A percentile compares a stretch with the other conserved stretches of the same genome.
phyloP scores from a whole-genome alignment of 2,888 invertebrate species.

The Dugesia japonica region DNA sequence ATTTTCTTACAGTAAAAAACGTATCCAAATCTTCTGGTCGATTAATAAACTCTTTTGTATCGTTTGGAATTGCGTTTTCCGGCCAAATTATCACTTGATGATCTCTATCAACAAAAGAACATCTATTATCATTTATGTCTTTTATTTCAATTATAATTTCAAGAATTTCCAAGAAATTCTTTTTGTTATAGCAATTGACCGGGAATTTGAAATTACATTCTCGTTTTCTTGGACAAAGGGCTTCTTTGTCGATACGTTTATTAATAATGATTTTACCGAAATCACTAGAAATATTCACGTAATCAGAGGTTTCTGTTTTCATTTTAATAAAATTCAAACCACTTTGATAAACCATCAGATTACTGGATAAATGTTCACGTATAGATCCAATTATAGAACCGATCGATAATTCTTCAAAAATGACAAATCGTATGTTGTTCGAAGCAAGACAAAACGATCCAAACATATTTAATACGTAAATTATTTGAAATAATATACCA shows the following conservation, averaged over 20 bases:
- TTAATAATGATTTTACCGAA: not conserved
- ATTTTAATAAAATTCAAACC: not conserved
- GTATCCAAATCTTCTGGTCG: not conserved
- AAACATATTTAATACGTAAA: not conserved
- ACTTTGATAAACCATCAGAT: not conserved
- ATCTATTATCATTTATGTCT: conserved; percentile 7
- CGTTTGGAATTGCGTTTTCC: not conserved
- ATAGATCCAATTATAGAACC: not conserved
- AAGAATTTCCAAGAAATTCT: not conserved
- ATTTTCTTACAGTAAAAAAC: not conserved
- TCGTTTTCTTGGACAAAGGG: not conserved
- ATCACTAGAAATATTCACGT: not conserved
- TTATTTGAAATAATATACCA: not conserved
- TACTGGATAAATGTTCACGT: not conserved
- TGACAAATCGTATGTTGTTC: not conserved
- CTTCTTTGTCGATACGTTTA: not conserved
- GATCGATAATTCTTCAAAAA: not conserved
- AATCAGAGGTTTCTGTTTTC: not conserved
- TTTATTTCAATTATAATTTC: not conserved
- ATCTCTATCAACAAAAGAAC: not conserved
- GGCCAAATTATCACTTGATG: not conserved
- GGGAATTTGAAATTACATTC: conserved; percentile 6
- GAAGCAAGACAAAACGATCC: not conserved
- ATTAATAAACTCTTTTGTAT: conserved; percentile 6
- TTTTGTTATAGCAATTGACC: not conserved